phyloP scores from a whole-genome alignment of 2,113 vertebrate genomes.

The Aspiorhynchus laticeps region DNA sequence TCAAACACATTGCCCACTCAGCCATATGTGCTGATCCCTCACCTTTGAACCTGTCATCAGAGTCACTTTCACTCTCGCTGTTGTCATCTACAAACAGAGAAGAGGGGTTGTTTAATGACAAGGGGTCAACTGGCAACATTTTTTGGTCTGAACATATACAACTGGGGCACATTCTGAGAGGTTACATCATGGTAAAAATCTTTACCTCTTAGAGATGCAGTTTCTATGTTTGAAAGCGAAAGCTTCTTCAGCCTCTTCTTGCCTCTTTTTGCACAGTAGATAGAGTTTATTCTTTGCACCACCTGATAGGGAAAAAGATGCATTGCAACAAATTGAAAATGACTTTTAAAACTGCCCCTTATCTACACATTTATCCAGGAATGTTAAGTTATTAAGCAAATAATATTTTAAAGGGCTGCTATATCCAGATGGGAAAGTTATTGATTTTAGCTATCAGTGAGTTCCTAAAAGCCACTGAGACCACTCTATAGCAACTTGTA shows the following conservation, averaged over 20 bases:
- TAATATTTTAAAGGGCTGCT: neutral
- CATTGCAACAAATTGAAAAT: conserved; percentile 25
- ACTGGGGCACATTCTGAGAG: neutral
- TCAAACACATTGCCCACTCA: conserved; percentile 20
- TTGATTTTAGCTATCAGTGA: conserved; percentile 35
- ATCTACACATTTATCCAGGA: neutral
- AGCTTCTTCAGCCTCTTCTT: conserved; percentile 98
- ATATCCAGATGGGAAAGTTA: neutral
- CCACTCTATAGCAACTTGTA: conserved; percentile 24
- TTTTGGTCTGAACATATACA: conserved; percentile 39
- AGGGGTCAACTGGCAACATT: conserved; percentile 55
- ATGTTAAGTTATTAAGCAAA: neutral
- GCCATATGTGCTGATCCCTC: conserved; percentile 64
- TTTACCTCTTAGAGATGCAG: conserved; percentile 91
- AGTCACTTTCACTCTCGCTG: conserved; percentile 98
- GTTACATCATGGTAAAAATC: neutral
- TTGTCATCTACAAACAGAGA: conserved; percentile 89
- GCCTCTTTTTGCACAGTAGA: conserved; percentile 96
- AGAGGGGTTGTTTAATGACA: conserved; percentile 57
- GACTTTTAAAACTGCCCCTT: neutral
- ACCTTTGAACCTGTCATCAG: conserved; percentile 99
- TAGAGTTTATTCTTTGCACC: conserved; percentile 98
- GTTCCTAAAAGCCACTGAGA: conserved; percentile 11
- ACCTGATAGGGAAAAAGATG: conserved; percentile 77
- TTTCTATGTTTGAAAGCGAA: conserved; percentile 92